These are phyloP conservation scores for Drosophila eugracilis DNA, from an alignment of 1,140 invertebrate genomes.

Conservation along the genomic window DNA sequence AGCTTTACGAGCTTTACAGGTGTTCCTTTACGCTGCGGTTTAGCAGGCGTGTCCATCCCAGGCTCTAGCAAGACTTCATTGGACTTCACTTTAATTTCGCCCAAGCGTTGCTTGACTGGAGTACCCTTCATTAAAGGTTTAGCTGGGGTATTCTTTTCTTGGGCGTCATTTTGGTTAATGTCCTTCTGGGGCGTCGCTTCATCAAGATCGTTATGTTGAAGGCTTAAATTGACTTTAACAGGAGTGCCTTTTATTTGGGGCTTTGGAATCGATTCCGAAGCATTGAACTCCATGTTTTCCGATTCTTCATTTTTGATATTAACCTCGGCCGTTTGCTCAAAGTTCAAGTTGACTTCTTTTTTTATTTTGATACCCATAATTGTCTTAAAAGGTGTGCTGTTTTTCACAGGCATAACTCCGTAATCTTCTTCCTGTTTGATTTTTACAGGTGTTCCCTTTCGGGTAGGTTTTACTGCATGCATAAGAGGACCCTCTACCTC, in stretches of 20 bases:
- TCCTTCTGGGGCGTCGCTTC: neutral
- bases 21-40: conserved; percentile 40
- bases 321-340: neutral
- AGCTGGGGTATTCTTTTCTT: neutral
- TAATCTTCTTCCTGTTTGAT: conserved; percentile 1
- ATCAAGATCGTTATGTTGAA: no score
- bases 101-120: conserved; percentile 24
- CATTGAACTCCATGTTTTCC: conserved; percentile 6
- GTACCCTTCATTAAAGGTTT: conserved; percentile 48
- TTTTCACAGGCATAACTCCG: neutral
- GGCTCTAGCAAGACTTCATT: conserved; percentile 28
- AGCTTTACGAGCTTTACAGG: conserved; percentile 26
- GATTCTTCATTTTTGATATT: neutral
- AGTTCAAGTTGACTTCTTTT: conserved; percentile 4
- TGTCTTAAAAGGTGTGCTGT: neutral
- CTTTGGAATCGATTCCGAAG: neutral
- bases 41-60: conserved; percentile 3
- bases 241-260: neutral
- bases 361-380: conserved; percentile 20
- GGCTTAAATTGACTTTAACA: neutral
- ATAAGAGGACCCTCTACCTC: neutral
- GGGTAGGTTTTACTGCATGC: neutral
- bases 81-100: conserved; percentile 46
- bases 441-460: conserved; percentile 4
- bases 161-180: conserved; percentile 6